Base-by-base conservation (phyloP, 1,140 invertebrate genomes). In the Drosophila saltans region DNA sequence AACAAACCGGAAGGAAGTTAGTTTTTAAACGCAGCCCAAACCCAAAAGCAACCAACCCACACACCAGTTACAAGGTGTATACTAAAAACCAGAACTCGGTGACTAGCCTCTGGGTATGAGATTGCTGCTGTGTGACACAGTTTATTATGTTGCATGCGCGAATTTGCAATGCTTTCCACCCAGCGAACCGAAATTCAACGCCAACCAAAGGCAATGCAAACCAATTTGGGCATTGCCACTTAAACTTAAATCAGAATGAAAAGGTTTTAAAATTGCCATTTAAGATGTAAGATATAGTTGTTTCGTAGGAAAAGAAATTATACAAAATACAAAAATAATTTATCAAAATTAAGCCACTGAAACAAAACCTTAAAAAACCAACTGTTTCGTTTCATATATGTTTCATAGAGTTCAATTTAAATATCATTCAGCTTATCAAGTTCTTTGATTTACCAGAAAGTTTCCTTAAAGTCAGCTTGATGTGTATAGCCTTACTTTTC, bases 1-100 rank as follows among this genome's bases (percentile, higher is more conserved):
- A 88, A 88, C 83, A 89, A 89, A 79, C 80, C 83, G 83, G 83
- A 88, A 88, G 83, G 83, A 88, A 88, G 84, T 83, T 83, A 89
- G 84, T 86, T 86, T 83, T 86, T 88, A 86, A 88, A 72, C 76
- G 77, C 80, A 71, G 52, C 67, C 64, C 60, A 60, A 28, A 39
- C 66, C 67, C 4, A 30, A 30, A 30, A 30, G 4, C 4, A 30
- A 30, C 4, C 16, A 0, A 30, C 33, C 33, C 33, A 36, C 28
- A 36, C 33, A 28, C 52, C 55, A 69, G 48, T 28, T 39, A 48
- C 61, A 30, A 52, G 21, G 45, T 52, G 26, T 24, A 59, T 16
- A 16, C 16, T 16, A 16, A 16, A 16, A 16, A 0, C 21, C 30
- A 59, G 56, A 48, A 66, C 28, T 66, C 70, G 60, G 66, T 69